Conservation (phyloP, 2,888 invertebrate species). For the Malthinus flaveolus region DNA sequence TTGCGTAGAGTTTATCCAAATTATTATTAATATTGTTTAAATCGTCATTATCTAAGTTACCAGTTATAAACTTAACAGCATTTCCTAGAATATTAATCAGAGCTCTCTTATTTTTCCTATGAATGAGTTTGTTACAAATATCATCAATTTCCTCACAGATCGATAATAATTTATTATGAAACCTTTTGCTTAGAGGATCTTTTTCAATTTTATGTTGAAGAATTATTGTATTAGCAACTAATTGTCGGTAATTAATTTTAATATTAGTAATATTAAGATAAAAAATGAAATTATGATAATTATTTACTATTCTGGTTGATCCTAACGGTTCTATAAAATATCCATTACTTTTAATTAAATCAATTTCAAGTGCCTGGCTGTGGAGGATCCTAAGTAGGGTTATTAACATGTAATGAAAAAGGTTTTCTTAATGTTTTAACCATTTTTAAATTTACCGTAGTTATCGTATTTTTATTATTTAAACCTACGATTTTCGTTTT, state of each 20-base stretch:
- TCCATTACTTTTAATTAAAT: conserved; percentile 21
- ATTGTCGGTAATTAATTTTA: no score
- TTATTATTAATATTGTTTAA: conserved; percentile 11
- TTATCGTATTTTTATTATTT: no score
- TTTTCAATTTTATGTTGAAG: neutral
- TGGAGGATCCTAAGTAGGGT: no score
- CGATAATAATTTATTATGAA: neutral
- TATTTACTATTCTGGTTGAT: conserved; percentile 11
- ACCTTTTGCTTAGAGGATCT: neutral
- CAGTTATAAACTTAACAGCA: conserved; percentile 20
- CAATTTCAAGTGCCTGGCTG: conserved; percentile 25
- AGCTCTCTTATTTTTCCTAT: conserved; percentile 11
- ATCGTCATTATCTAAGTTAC: conserved; percentile 21
- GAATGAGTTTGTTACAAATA: neutral
- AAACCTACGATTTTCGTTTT: no score
- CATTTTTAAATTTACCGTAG: no score
- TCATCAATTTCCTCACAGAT: neutral
- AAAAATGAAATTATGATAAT: conserved; percentile 33
- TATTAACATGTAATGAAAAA: no score
- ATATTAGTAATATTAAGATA: conserved; percentile 24
- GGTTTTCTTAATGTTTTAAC: no score
- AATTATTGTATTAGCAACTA: no score
- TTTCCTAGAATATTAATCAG: conserved; percentile 20
- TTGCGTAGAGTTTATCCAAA: neutral
- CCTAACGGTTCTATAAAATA: conserved; percentile 30